These are phyloP conservation scores for Thamnophis elegans DNA, from an alignment of 2,797 vertebrate species.

Conservation along the genomic window DNA sequence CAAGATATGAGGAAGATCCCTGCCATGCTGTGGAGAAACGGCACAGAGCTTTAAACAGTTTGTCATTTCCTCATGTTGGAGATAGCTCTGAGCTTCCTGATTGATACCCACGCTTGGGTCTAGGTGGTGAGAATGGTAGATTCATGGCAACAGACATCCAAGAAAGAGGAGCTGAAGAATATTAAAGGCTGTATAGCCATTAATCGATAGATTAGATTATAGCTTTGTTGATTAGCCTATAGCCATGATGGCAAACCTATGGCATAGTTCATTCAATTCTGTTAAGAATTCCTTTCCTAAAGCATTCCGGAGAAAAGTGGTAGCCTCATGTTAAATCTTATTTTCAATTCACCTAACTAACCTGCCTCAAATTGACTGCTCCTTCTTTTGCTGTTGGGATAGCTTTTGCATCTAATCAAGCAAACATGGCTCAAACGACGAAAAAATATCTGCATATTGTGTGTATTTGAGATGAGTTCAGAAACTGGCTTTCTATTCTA, in stretches of 20 bases:
- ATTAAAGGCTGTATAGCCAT: too few relatives aligned
- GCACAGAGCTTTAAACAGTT: constrained; percentile 6
- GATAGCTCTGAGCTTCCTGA: background rate
- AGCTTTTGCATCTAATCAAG: background rate
- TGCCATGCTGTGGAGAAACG: background rate
- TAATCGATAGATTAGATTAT: too few relatives aligned
- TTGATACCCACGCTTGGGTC: background rate
- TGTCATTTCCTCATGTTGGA: background rate
- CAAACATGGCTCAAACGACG: background rate
- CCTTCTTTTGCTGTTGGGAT: background rate
- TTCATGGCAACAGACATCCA: too few relatives aligned
- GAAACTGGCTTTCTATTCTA: constrained; percentile 1
- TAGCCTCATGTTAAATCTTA: background rate
- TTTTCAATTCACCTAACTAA: background rate
- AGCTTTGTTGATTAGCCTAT: too few relatives aligned
- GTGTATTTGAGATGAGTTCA: background rate
- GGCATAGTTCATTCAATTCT: too few relatives aligned
- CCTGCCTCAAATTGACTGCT: background rate
- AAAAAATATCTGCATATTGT: constrained; percentile 13
- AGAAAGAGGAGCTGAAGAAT: background rate
- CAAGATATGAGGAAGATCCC: background rate
- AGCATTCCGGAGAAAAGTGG: background rate
- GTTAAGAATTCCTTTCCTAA: background rate
- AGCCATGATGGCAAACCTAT: too few relatives aligned
- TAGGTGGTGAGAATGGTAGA: background rate